Evolutionary conservation across 64 coral and sea anemone species (phyloP), one percentile per base, ranked within the genome.

Genomic region (Stichodactyla mertensii): DNA sequence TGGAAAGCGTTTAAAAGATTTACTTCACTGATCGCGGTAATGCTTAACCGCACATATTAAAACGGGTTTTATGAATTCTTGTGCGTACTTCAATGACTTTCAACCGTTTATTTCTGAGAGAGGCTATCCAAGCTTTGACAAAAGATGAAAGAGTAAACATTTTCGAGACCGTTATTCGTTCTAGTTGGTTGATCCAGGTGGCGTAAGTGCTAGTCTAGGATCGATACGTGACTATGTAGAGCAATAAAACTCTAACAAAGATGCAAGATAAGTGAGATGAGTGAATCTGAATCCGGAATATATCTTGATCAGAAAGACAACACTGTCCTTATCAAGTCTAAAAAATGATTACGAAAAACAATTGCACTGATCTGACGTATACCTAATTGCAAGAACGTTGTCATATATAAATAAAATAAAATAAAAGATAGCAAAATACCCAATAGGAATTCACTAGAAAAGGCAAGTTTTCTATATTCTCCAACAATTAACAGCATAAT

Each of bases 21-120:
- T 23, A 31, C 69, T 74, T 74, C 20, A 31, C 26, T 74, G 69
- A 31, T 74, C 20, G 69, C 23, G 23, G 69, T 74, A 74, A 74
- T 74, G 69, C 69, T 74, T 74, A 31, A 74, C 69, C 69, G 24
- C 69, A 74, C 69, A 74, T 11, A 31, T 28, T 27, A 74, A 74
- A 74, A 74, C 69, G 10, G 18, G 9, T 23, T 69, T 69, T 61
- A 58, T 58, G 64, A 69, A 69, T 69, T 69, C 19, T 20, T 69
- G 18, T 20, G 22, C 24, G 7, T 14, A 31, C 69, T 14, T 74
- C 24, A 23, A 70, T 18, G 6, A 22, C 22, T 70, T 8, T 70
- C 66, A 74, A 74, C 24, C 7, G 69, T 74, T 74, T 9, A 10
- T 27, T 24, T 74, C 1, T 27, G n/a, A 10, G 27, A 28, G 11